A percentile compares a stretch with the other conserved stretches of the same genome.
Evolutionary conservation across 2,797 vertebrate genomes (phyloP).

Genomic region (Muscicapa comitata): DNA sequence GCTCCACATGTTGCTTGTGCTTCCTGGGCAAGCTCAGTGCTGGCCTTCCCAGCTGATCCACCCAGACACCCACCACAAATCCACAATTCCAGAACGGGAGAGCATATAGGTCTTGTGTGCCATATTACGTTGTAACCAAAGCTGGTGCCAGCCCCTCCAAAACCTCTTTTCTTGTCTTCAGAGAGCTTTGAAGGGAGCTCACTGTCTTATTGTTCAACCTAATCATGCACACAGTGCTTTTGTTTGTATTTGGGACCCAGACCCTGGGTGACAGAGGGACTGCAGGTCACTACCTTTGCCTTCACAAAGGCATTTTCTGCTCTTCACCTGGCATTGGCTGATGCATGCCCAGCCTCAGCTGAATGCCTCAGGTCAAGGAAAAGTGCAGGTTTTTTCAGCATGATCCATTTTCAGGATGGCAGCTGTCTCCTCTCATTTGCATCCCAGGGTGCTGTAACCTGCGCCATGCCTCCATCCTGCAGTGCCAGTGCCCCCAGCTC

Average conservation of each 20-base stretch:
- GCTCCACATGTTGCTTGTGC: background rate
- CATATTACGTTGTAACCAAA: background rate
- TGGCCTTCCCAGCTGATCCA: background rate
- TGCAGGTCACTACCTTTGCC: background rate
- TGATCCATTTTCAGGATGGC: background rate
- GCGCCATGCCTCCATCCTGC: background rate
- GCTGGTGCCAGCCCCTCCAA: background rate
- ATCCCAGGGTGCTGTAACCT: background rate
- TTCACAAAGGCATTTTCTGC: background rate
- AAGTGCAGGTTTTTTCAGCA: background rate
- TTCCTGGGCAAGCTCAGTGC: background rate
- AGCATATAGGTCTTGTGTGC: rapidly evolving
- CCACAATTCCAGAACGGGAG: rapidly evolving
- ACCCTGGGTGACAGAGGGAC: background rate
- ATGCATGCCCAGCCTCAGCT: rapidly evolving
- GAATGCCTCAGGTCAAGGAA: background rate
- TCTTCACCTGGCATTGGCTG: background rate
- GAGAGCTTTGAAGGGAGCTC: background rate
- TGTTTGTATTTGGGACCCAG: background rate
- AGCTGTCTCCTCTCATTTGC: background rate
- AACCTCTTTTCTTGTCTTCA: background rate
- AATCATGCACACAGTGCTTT: rapidly evolving
- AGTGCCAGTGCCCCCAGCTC: background rate
- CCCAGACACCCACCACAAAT: rapidly evolving
- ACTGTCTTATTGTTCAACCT: background rate